Percentiles rank a stretch among this genome's conserved stretches.
Evolutionary conservation across 1,140 invertebrate species (phyloP).

Genomic region (Gerris buenoi): DNA sequence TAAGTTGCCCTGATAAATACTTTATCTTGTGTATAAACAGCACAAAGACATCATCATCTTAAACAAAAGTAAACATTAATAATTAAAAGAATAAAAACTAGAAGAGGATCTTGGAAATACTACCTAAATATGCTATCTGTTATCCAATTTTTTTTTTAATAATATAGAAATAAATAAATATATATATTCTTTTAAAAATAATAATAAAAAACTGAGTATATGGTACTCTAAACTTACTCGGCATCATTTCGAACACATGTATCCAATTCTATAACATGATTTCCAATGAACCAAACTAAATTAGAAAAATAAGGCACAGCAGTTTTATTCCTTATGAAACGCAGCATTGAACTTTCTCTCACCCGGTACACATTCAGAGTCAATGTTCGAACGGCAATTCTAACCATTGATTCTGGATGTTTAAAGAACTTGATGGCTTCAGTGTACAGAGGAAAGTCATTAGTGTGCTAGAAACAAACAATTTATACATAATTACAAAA

Average conservation of each 20-base stretch:
- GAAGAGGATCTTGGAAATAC: too few species aligned
- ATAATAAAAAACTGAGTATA: too few species aligned
- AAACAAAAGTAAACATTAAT: too few species aligned
- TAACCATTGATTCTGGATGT: slow-evolving; percentile 95
- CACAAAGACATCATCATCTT: too few species aligned
- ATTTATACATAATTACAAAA: too few species aligned
- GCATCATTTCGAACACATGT: slow-evolving; percentile 85
- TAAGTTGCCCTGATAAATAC: too few species aligned
- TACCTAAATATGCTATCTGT: too few species aligned
- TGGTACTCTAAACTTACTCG: slow-evolving; percentile 66
- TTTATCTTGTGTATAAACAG: too few species aligned
- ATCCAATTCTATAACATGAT: slow-evolving; percentile 92
- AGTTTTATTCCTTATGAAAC: slow-evolving; percentile 88
- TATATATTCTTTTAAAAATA: too few species aligned
- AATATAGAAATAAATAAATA: too few species aligned
- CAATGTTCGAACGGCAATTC: slow-evolving; percentile 92
- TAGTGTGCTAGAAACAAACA: slow-evolving; percentile 67
- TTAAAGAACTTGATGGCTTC: slow-evolving; percentile 99
- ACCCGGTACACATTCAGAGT: slow-evolving; percentile 94
- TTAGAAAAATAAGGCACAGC: slow-evolving; percentile 96
- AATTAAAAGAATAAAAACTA: too few species aligned
- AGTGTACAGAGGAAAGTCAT: slow-evolving; percentile 97
- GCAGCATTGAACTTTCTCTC: slow-evolving; percentile 86
- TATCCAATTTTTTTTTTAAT: too few species aligned
- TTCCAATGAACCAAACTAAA: slow-evolving; percentile 98